Percentiles rank a stretch among this genome's conserved stretches.
phyloP scores from a whole-genome alignment of 2,113 vertebrate genomes.

The Elachura formosa region DNA sequence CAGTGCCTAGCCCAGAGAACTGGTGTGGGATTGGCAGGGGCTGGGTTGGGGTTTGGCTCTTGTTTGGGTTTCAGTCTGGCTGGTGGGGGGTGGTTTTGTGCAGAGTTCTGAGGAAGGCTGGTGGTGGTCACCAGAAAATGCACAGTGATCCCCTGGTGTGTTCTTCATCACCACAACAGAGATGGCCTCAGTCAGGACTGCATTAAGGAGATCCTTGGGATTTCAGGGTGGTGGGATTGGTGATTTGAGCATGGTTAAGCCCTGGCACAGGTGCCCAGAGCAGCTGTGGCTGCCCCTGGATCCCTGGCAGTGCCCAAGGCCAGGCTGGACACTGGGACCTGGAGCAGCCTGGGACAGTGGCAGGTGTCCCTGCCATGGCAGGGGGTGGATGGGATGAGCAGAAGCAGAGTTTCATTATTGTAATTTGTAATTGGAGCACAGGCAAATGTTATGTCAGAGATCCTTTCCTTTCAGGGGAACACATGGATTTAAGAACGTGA shows the following conservation, averaged over 20 bases:
- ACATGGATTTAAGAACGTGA: neutral
- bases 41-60: neutral
- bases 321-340: neutral
- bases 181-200: neutral
- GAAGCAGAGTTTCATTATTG: neutral
- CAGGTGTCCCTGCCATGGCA: neutral
- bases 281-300: neutral
- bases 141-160: accelerated
- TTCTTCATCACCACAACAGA: accelerated
- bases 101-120: neutral
- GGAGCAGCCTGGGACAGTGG: neutral
- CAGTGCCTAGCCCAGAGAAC: neutral
- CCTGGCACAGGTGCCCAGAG: neutral
- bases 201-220: neutral
- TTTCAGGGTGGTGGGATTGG: neutral
- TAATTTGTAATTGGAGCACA: neutral
- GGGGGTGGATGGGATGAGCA: neutral
- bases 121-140: neutral
- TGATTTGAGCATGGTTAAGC: neutral
- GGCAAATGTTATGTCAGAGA: neutral
- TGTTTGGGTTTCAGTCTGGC: neutral
- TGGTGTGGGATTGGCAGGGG: neutral
- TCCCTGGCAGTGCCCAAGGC: neutral
- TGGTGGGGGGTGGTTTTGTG: neutral
- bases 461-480: neutral